These are phyloP conservation scores for Drosophila sucinea DNA, from an alignment of 1,140 invertebrate species.

Conservation along the genomic window DNA sequence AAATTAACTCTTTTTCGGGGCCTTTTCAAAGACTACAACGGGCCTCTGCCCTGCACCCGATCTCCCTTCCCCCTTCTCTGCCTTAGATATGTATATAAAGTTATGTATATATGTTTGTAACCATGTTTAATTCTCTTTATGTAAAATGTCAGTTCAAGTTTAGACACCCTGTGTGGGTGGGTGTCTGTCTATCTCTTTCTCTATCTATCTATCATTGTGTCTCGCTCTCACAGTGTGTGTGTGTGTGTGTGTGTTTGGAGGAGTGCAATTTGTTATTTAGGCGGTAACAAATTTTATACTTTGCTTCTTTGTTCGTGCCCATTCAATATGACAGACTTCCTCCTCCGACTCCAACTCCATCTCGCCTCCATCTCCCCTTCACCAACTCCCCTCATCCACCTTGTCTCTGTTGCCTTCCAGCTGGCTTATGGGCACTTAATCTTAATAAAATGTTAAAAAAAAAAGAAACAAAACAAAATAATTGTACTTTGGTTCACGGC, in stretches of 20 bases:
- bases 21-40: constrained; percentile 62
- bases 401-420: background rate
- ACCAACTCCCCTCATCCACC: background rate
- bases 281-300: constrained; percentile 58
- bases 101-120: constrained; percentile 24
- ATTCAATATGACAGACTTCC: constrained; percentile 72
- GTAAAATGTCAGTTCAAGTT: constrained; percentile 71
- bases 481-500: background rate
- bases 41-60: constrained; percentile 5
- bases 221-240: background rate
- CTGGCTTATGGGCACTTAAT: background rate
- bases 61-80: background rate
- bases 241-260: constrained; percentile 17
- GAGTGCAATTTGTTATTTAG: constrained; percentile 69
- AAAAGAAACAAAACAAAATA: background rate
- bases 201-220: background rate
- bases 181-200: constrained; percentile 12
- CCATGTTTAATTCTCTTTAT: constrained; percentile 47
- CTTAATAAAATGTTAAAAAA: constrained; percentile 2
- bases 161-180: constrained; percentile 34
- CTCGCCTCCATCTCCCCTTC: background rate
- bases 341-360: constrained; percentile 11
- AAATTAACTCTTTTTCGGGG: constrained; percentile 78
- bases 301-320: constrained; percentile 67
- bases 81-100: constrained; percentile 4